These are phyloP conservation scores for Eubasilissa regina DNA, from an alignment of 1,140 invertebrate species.

Conservation along the genomic window DNA sequence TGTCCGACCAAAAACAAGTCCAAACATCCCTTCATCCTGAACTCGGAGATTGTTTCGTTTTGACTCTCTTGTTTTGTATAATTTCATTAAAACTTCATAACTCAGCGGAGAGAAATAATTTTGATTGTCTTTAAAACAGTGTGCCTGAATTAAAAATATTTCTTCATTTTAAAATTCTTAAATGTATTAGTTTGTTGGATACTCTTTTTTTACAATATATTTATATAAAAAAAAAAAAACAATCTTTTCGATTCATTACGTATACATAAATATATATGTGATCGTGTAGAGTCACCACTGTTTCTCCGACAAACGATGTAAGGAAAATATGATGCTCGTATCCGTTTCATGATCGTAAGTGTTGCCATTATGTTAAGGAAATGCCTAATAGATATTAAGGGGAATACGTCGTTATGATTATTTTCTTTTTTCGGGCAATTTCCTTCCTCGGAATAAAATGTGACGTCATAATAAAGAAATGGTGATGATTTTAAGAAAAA, in stretches of 20 bases:
- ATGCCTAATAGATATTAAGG: conserved; percentile 45
- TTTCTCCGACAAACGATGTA: neutral
- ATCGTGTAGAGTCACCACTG: neutral
- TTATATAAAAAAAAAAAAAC: too few species aligned
- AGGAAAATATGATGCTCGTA: conserved; percentile 1
- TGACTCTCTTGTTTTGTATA: conserved; percentile 46
- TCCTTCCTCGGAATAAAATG: neutral
- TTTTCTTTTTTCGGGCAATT: conserved; percentile 48
- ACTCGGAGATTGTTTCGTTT: conserved; percentile 44
- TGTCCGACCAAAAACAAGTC: conserved; percentile 42
- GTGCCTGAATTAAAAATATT: conserved; percentile 1
- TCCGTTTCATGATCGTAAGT: conserved; percentile 11
- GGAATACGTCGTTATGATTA: conserved; percentile 6
- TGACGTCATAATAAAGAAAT: neutral
- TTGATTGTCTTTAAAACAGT: neutral
- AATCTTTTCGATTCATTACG: too few species aligned
- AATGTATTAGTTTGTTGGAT: too few species aligned
- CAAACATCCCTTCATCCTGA: conserved; percentile 51
- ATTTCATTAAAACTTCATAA: conserved; percentile 47
- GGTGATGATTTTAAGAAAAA: neutral
- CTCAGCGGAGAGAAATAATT: conserved; percentile 7
- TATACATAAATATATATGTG: too few species aligned
- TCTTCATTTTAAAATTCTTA: neutral
- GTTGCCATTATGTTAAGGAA: conserved; percentile 50
- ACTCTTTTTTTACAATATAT: too few species aligned